Evolutionary conservation across 2,888 invertebrate genomes (phyloP), one percentile per base, ranked within the genome.

Genomic region (Erebia aethiops): DNA sequence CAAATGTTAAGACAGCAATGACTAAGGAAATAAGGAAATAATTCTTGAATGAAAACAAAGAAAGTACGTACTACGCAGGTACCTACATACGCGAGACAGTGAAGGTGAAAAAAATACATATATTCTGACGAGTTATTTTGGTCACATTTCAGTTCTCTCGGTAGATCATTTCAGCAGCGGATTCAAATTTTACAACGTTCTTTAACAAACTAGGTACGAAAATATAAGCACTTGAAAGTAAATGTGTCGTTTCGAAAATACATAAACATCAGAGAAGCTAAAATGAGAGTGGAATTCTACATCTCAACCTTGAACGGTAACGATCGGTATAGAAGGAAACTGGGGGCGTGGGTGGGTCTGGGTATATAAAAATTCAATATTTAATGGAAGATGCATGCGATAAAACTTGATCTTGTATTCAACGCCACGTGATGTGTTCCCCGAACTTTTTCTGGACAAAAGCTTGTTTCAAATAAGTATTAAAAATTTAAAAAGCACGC

Each of bases 241-340:
- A 64, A 60, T 63, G 56, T 63, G 56, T 62, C 60, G 46, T 18
- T 51, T 26, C 18, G 18, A 49, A 62, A 46, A 67, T 21, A 65
- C 43, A 52, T 70, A 67, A 60, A 51, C 35, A 35, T 35, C 51
- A 58, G 16, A 51, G 51, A 60, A 49, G 52, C 57, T 68, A 61
- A 68, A 71, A 71, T 64, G 46, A 68, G 64, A 67, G 35, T 64
- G 67, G 63, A 68, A 71, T 68, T 71, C 52, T 2, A 64, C 64
- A 41, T 68, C n/a, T 52, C 16, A 68, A 71, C 68, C 67, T 67
- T 71, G 68, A 63, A 64, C 35, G 16, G 56, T 58, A 64, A 51
- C 7, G 67, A 63, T 58, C 78, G 81, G 76, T 46, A 41, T 54
- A 18, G 58, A 61, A 61, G 26, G 49, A 67, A 67, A 57, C 56